Evolutionary conservation across 2,797 vertebrate species (phyloP).

Genomic region (Trichosurus vulpecula): DNA sequence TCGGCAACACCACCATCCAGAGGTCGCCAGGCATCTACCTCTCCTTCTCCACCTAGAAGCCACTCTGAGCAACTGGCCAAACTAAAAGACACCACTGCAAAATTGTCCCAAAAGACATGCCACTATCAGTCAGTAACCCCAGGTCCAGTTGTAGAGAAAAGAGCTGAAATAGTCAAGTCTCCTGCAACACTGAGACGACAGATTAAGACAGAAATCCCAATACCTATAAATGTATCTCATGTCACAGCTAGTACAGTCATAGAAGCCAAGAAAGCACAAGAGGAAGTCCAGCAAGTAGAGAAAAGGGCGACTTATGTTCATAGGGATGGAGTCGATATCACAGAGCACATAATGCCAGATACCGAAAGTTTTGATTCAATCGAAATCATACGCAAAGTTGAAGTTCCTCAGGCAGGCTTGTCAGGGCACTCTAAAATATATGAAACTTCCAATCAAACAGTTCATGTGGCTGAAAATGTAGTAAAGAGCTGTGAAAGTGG

Average conservation of each 20-base stretch:
- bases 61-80: conserved; percentile 90
- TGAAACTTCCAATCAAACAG: conserved; percentile 83
- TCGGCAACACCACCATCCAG: conserved; percentile 85
- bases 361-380: conserved; percentile 82
- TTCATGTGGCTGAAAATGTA: conserved; percentile 87
- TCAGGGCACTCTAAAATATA: conserved; percentile 84
- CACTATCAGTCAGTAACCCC: conserved; percentile 80
- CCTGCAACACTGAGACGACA: conserved; percentile 90
- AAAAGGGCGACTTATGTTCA: conserved; percentile 82
- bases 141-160: conserved; percentile 86
- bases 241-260: conserved; percentile 83
- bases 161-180: conserved; percentile 90
- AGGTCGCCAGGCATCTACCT: conserved; percentile 79
- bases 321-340: conserved; percentile 84
- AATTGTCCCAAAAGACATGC: conserved; percentile 84
- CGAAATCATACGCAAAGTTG: conserved; percentile 81
- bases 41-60: conserved; percentile 87
- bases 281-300: conserved; percentile 86
- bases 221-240: conserved; percentile 80
- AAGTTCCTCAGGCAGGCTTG: conserved; percentile 80
- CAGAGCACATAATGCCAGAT: conserved; percentile 83
- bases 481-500: conserved; percentile 86
- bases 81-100: conserved; percentile 91
- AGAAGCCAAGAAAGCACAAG: conserved; percentile 85
- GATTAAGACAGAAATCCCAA: conserved; percentile 87